Percentiles rank a stretch among this genome's conserved stretches.
phyloP scores from a whole-genome alignment of 1,140 invertebrate species.

The Plectrocnemia conspersa region DNA sequence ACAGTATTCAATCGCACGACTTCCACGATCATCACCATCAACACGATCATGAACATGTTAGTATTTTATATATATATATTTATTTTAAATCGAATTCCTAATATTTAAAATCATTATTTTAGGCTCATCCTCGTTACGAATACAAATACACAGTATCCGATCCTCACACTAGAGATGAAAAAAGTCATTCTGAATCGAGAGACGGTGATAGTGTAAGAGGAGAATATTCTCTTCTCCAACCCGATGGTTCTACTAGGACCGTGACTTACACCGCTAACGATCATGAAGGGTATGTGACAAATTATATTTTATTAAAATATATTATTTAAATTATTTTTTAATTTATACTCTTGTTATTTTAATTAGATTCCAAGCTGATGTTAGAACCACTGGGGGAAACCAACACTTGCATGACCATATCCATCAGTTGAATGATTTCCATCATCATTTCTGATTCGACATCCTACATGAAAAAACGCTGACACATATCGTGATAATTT shows the following conservation, averaged over 20 bases:
- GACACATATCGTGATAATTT: too few species aligned
- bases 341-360: slow-evolving; percentile 1
- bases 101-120: too few species aligned
- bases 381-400: slow-evolving; percentile 25
- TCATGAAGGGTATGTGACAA: slow-evolving; percentile 51
- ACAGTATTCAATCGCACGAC: slow-evolving; percentile 11
- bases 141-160: slow-evolving; percentile 54
- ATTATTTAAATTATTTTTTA: slow-evolving; percentile 8
- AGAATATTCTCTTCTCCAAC: slow-evolving; percentile 52
- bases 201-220: slow-evolving; percentile 53
- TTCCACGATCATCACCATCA: slow-evolving; percentile 3
- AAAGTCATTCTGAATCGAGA: slow-evolving; percentile 52
- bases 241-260: slow-evolving; percentile 54
- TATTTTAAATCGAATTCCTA: background rate
- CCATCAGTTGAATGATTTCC: too few species aligned
- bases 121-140: slow-evolving; percentile 38
- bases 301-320: slow-evolving; percentile 13
- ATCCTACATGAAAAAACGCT: too few species aligned
- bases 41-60: slow-evolving; percentile 9
- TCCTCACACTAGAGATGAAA: slow-evolving; percentile 53
- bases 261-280: slow-evolving; percentile 56
- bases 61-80: background rate
- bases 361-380: slow-evolving; percentile 26
- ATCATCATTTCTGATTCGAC: too few species aligned
- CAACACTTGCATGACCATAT: slow-evolving; percentile 16